These are phyloP conservation scores for Calyptomena viridis DNA, from an alignment of 2,113 vertebrate genomes.

Conservation along the genomic window DNA sequence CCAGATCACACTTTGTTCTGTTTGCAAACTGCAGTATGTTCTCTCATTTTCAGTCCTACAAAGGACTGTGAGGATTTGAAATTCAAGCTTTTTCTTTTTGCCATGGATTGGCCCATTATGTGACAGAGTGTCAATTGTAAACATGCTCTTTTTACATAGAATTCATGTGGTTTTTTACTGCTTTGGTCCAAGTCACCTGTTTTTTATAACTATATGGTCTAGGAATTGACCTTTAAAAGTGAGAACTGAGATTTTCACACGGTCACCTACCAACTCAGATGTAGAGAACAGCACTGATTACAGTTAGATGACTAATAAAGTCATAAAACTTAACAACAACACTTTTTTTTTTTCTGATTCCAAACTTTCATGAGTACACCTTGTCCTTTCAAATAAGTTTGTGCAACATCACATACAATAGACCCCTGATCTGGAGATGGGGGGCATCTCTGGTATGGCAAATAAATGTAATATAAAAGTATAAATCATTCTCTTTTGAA, in stretches of 20 bases:
- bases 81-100: constrained; percentile 15
- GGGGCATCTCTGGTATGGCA: neutral
- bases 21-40: neutral
- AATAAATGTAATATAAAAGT: neutral
- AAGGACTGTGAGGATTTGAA: neutral
- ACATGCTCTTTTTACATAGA: neutral
- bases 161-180: neutral
- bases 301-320: neutral
- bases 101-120: neutral
- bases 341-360: neutral
- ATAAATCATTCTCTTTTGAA: neutral
- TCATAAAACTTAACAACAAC: neutral
- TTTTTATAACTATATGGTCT: neutral
- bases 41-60: constrained; percentile 19
- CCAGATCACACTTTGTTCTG: neutral
- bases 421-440: neutral
- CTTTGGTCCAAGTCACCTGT: neutral
- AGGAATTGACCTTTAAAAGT: neutral
- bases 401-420: neutral
- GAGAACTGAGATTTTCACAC: neutral
- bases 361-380: neutral
- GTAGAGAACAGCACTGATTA: neutral
- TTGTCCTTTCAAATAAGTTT: neutral
- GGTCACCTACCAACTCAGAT: neutral
- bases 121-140: neutral